Base-by-base conservation (phyloP, 2,888 invertebrate genomes). In the Microctonus hyperodae region DNA sequence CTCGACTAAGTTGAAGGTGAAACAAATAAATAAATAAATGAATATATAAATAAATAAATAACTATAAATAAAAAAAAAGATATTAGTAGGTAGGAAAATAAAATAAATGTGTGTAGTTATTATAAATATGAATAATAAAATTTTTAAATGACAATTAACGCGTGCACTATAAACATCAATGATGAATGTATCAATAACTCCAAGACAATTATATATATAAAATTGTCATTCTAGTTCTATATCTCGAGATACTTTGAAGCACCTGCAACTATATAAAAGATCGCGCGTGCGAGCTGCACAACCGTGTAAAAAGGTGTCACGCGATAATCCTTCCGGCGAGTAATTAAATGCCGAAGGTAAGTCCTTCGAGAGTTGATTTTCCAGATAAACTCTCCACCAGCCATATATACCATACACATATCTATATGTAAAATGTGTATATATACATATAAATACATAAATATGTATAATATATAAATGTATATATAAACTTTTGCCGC, bases 291-390 rank as follows among this genome's bases (percentile, higher is more conserved):
- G 44, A n/a, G n/a, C n/a, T 44, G 44, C 16, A 37, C 69, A 67
- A 68, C 55, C 64, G 57, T 67, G 72, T 71, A 72, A 74, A 74
- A 72, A 75, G 74, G 73, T 75, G 72, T 75, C 76, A 73, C 73
- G 75, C 73, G 72, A 72, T 71, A 71, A 73, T 73, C 70, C 71
- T 68, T 69, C 69, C 64, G 62, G 64, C 68, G 73, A 70, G 70
- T 69, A 71, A 70, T 71, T 70, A 71, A 72, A 72, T 71, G 70
- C 73, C 69, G 69, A 67, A 72, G 73, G 72, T 73, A 74, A 72
- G 73, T 74, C 71, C 69, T 72, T 71, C 16, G 44, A 44, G 68
- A 70, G 72, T 73, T 74, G 73, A 76, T 78, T 76, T 75, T 76
- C 72, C 75, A 71, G 69, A 72, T 73, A 73, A 76, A 72, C 69